Evolutionary conservation across 35 echinoderm and acorn worm genomes (phyloP).

Genomic region (Lytechinus pictus): DNA sequence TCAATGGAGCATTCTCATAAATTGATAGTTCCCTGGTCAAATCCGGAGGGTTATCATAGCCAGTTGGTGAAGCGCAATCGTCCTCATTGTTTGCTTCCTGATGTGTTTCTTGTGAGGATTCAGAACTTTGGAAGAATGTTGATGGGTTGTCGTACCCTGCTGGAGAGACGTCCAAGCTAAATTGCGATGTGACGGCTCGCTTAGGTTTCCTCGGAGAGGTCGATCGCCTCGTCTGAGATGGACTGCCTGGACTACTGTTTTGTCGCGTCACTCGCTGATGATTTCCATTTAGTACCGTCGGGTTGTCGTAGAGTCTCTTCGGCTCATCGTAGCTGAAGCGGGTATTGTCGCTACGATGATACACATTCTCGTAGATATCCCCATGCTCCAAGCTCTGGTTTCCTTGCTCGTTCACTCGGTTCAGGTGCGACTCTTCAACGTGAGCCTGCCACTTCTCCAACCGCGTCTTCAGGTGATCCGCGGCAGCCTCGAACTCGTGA

Average conservation of each 20-base stretch:
- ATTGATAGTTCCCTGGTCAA: neutral
- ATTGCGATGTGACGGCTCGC: neutral
- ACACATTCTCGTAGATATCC: conserved; percentile 34
- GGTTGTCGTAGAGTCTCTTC: neutral
- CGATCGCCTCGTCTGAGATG: neutral
- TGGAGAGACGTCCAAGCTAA: neutral
- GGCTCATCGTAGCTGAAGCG: neutral
- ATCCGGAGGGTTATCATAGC: neutral
- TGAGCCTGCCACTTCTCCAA: conserved; percentile 42
- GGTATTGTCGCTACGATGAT: neutral
- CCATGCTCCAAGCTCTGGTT: neutral
- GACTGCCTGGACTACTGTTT: neutral
- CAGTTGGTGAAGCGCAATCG: conserved; percentile 20
- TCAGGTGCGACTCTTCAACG: conserved; percentile 45
- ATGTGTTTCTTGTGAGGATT: neutral
- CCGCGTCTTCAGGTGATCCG: conserved; percentile 32
- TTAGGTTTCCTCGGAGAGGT: conserved; percentile 31
- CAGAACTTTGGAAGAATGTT: neutral
- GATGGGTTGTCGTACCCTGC: neutral
- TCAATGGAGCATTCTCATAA: neutral
- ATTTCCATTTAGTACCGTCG: conserved; percentile 24
- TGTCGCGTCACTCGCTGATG: neutral
- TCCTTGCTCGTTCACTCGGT: neutral
- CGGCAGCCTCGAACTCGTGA: conserved; percentile 32
- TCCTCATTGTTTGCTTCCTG: neutral